Base-by-base conservation (phyloP, 1,140 invertebrate genomes). In the Tetragonula clypearis region DNA sequence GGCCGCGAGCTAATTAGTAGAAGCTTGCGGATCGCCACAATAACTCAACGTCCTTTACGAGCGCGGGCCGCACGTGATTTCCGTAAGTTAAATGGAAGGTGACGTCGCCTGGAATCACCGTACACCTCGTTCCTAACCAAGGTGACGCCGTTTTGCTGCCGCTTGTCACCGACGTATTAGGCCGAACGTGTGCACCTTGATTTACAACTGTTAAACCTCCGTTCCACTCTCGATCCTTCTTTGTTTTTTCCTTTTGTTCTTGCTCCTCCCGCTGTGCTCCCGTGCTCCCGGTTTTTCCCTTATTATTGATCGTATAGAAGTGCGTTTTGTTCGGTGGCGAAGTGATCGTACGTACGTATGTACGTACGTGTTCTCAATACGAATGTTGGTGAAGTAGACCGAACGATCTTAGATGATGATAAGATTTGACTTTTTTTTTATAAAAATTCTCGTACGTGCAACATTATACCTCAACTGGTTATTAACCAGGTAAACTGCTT, bases 1-100 rank as follows among this genome's bases (percentile, higher is more conserved):
- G 92, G 90, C 89, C 90, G 88, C 90, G 92, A 93, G 92, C 93
- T 94, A 94, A 94, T 94, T 94, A 93, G 91, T 91, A 89, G 87
- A 92, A 91, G 88, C 88, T 92, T 91, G 91, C 90, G 86, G 88
- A 85, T 84, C 87, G 88, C 84, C 88, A 83, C 90, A 86, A 90
- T 91, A 91, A 93, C 91, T 93, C 92, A 93, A 92, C 91, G 92
- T 91, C 92, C 90, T 89, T 89, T 90, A 90, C 90, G 90, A 92
- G 87, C 85, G 79, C 86, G 81, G 87, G 56, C 87, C 69, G 84
- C 92, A 92, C 90, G 92, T 92, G 92, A 87, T 90, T 92, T 90
- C 90, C 90, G 89, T 90, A 78, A 89, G 88, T 90, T 86, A 89
- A 90, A 90, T 89, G 87, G 84, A 86, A 91, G 83, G 85, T 86